phyloP scores from a whole-genome alignment of 2,797 vertebrate genomes.

The Loriculus beryllinus region DNA sequence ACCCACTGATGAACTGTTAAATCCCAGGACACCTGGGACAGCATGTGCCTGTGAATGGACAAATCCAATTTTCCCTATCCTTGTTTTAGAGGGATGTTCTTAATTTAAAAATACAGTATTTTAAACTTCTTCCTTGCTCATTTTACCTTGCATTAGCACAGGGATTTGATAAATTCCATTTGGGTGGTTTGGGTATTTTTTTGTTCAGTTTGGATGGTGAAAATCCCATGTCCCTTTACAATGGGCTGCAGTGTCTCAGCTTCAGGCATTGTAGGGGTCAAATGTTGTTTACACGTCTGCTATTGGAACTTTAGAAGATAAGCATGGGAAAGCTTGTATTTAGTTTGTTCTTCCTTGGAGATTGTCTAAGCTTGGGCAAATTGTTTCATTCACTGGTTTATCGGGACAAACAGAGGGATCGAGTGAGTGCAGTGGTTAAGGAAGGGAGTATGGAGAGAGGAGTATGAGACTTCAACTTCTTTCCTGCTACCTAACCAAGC shows the following conservation, averaged over 20 bases:
- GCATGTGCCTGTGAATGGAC: neutral
- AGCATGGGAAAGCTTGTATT: neutral
- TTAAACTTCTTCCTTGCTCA: neutral
- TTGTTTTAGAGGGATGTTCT: neutral
- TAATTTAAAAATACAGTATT: neutral
- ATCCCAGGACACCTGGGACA: neutral
- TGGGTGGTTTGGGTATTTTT: neutral
- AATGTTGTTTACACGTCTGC: neutral
- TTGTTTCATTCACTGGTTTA: neutral
- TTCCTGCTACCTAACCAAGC: neutral
- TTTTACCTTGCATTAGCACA: neutral
- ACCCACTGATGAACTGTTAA: neutral
- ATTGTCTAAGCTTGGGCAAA: neutral
- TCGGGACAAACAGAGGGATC: neutral
- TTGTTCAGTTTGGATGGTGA: neutral
- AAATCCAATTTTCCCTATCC: neutral
- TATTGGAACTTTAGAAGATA: neutral
- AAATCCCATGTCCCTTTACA: neutral
- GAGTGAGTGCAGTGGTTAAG: accelerated
- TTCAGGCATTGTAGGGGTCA: neutral
- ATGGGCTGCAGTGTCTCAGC: neutral
- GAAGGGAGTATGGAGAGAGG: neutral
- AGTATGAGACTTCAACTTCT: neutral
- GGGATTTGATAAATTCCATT: neutral
- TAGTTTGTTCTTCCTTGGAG: neutral